These are phyloP conservation scores for Leuciscus idus DNA, from an alignment of 2,113 vertebrate genomes.

Conservation along the genomic window DNA sequence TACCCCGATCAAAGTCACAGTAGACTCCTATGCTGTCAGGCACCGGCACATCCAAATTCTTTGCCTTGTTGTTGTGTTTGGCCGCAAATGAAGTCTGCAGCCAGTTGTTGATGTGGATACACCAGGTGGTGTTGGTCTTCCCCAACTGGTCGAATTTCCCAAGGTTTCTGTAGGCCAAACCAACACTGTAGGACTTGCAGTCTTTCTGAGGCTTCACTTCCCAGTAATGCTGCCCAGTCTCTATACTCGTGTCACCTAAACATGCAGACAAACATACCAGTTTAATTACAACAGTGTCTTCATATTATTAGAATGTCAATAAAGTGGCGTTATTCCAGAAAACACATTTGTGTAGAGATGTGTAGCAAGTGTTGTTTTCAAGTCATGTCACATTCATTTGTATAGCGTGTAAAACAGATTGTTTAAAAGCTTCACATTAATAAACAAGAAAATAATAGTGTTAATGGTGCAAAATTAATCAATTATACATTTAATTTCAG, in stretches of 20 bases:
- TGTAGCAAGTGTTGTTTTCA: not conserved
- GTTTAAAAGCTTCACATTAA: not conserved
- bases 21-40: constrained; percentile 90
- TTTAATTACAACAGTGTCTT: not conserved
- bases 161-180: constrained; percentile 84
- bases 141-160: constrained; percentile 95
- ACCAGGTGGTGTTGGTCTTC: constrained; percentile 89
- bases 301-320: not conserved
- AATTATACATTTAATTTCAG: not conserved
- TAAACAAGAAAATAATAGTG: not conserved
- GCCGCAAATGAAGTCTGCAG: constrained; percentile 88
- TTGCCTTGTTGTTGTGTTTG: constrained; percentile 93
- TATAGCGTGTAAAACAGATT: not conserved
- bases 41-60: constrained; percentile 81
- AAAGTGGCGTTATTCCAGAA: not conserved
- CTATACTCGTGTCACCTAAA: constrained; percentile 85
- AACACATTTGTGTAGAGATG: not conserved
- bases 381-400: not conserved
- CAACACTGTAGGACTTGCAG: constrained; percentile 90
- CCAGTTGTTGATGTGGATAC: constrained; percentile 92
- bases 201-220: constrained; percentile 88
- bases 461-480: not conserved
- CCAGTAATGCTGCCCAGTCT: constrained; percentile 90
- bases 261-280: not conserved
- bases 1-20: constrained; percentile 92